These are phyloP conservation scores for Caenorhabditis elegans DNA, from an alignment of 1,140 invertebrate species.

Conservation along the genomic window WBcel235 BX284606.5:11186501-11187000, in stretches of 20 bases:
- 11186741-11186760: neutral
- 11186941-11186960: neutral
- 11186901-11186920: neutral
- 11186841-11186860: conserved; percentile 5
- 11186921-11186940: neutral
- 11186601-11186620: conserved; percentile 55
- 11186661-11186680: conserved; percentile 53
- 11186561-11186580: conserved; percentile 52
- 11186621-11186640: conserved; percentile 59
- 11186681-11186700: conserved; percentile 54
- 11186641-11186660: conserved; percentile 50
- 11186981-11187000: neutral
- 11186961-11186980: neutral
- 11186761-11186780: conserved; percentile 15
- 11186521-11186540: neutral
- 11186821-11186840: neutral
- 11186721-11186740: neutral
- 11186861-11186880: neutral
- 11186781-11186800: neutral
- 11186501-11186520: too few relatives aligned
- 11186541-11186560: conserved; percentile 40
- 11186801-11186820: neutral
- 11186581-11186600: conserved; percentile 52
- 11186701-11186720: neutral
- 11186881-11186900: conserved; percentile 1